These are phyloP conservation scores for Drosophila histrio DNA, from an alignment of 2,888 invertebrate species.

Conservation along the genomic window DNA sequence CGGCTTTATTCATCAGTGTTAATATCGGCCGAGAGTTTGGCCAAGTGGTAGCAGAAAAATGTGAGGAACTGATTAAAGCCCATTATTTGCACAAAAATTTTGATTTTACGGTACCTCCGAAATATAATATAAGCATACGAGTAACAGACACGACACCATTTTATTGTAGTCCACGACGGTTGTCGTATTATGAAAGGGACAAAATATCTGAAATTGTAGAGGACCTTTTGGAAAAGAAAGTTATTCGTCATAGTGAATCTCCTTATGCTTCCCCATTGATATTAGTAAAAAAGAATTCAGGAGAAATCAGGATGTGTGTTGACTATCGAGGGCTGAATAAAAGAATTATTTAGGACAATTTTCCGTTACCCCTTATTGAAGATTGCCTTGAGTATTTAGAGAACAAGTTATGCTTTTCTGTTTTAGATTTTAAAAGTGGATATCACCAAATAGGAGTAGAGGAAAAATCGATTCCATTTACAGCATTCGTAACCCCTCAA, in stretches of 20 bases:
- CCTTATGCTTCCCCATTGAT: background rate
- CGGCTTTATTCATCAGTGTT: background rate
- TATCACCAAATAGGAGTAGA: conserved; percentile 4
- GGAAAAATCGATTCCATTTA: background rate
- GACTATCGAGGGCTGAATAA: conserved; percentile 6
- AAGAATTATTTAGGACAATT: conserved; percentile 1
- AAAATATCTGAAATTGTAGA: background rate
- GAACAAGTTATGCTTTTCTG: background rate
- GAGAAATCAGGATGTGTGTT: background rate
- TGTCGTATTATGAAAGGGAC: conserved; percentile 1
- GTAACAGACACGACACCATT: background rate
- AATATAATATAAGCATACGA: background rate
- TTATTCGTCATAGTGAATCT: background rate
- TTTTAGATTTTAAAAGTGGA: conserved; percentile 2
- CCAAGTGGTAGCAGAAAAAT: no score
- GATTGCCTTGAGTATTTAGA: conserved; percentile 1
- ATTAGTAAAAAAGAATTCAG: background rate
- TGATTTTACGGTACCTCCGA: no score
- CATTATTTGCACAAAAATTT: no score
- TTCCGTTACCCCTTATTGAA: background rate
- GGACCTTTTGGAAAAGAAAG: conserved; percentile 1
- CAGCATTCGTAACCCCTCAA: conserved; percentile 1
- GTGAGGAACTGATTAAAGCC: no score
- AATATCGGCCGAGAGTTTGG: no score
- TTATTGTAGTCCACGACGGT: background rate